Conservation (phyloP, 1,140 invertebrate species). For the Orchesella cincta region DNA sequence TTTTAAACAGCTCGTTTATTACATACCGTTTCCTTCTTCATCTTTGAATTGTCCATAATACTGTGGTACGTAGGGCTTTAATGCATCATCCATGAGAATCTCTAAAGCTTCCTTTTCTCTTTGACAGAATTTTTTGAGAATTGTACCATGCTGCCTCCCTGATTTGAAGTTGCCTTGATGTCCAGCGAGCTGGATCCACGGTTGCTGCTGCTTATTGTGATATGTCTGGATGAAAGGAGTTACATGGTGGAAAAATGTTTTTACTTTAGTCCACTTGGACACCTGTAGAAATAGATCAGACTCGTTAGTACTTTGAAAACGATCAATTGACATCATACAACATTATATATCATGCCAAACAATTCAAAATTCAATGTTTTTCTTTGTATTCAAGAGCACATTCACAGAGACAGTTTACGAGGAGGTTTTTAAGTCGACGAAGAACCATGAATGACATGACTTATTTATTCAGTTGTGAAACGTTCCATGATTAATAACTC, state of each 20-base stretch:
- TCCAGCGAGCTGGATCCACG: slow-evolving; percentile 81
- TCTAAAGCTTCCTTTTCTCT: slow-evolving; percentile 79
- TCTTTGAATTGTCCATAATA: slow-evolving; percentile 80
- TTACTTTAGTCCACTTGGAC: slow-evolving; percentile 87
- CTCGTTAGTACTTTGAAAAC: neutral
- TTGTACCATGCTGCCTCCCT: slow-evolving; percentile 86
- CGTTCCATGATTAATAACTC: neutral
- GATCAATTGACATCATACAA: too few relatives aligned
- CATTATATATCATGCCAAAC: neutral
- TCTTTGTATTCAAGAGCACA: neutral
- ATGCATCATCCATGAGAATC: slow-evolving; percentile 80
- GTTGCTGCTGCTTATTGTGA: slow-evolving; percentile 87
- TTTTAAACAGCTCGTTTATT: neutral
- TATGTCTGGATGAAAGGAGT: slow-evolving; percentile 93
- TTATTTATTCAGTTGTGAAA: neutral
- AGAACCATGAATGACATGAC: neutral
- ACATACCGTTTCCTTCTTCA: slow-evolving; percentile 78
- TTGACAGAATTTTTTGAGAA: slow-evolving; percentile 86
- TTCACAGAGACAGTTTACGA: slow-evolving; percentile 1
- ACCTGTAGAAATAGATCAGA: slow-evolving; percentile 66
- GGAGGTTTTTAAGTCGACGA: neutral
- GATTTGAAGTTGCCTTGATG: slow-evolving; percentile 83
- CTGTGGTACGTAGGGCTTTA: slow-evolving; percentile 85
- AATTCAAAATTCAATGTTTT: neutral
- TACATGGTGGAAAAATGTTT: slow-evolving; percentile 86